Evolutionary conservation across 2,113 vertebrate species (phyloP).

Genomic region (Patagioenas fasciata): DNA sequence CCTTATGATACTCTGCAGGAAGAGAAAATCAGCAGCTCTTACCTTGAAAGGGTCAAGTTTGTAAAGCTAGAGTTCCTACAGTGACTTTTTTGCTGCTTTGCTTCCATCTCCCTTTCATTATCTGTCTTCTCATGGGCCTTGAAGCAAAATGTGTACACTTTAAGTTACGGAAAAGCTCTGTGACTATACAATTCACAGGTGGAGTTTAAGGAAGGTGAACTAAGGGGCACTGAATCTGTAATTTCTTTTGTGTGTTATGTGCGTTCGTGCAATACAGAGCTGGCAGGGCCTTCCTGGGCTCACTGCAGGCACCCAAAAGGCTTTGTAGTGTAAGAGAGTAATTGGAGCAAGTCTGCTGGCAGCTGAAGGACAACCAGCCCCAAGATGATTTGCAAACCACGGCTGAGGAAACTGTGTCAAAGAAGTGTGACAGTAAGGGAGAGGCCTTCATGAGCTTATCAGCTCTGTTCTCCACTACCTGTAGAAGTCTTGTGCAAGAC

Average conservation of each 20-base stretch:
- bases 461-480: background rate
- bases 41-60: constrained; percentile 58
- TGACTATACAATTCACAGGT: background rate
- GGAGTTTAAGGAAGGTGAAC: constrained; percentile 41
- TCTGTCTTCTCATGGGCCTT: constrained; percentile 6
- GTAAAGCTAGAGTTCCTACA: constrained; percentile 36
- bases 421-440: background rate
- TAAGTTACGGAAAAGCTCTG: constrained; percentile 25
- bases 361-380: constrained; percentile 1
- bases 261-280: background rate
- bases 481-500: background rate
- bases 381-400: constrained; percentile 8
- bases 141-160: constrained; percentile 5
- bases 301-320: constrained; percentile 18
- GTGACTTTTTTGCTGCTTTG: constrained; percentile 34
- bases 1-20: constrained; percentile 58
- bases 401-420: background rate
- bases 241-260: constrained; percentile 2
- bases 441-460: background rate
- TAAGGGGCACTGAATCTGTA: constrained; percentile 20
- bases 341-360: constrained; percentile 11
- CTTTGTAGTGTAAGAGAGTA: background rate
- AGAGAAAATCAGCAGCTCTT: constrained; percentile 50
- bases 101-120: constrained; percentile 55
- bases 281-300: background rate